These are phyloP conservation scores for Bhutanitis thaidina DNA, from an alignment of 2,888 invertebrate species.

Conservation along the genomic window DNA sequence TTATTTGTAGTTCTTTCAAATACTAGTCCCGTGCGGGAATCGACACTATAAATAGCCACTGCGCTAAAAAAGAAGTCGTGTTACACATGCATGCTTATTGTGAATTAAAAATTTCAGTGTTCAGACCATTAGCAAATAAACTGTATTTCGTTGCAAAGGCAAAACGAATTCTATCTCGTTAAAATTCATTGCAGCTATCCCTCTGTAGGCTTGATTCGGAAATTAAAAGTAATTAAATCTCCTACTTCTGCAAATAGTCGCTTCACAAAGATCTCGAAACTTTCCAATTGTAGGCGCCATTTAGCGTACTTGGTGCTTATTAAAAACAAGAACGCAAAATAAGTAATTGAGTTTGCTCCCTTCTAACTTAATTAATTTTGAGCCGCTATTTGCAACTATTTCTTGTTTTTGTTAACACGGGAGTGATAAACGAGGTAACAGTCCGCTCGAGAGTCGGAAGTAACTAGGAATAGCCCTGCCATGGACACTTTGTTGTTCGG, in stretches of 20 bases:
- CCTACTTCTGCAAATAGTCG: constrained; percentile 42
- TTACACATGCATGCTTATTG: no score
- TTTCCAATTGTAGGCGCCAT: neutral
- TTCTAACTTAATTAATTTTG: neutral
- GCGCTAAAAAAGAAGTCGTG: no score
- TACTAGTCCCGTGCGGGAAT: no score
- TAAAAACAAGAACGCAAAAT: neutral
- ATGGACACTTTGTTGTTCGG: no score
- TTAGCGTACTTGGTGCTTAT: neutral
- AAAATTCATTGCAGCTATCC: constrained; percentile 41
- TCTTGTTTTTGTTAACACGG: neutral
- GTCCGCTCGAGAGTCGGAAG: no score
- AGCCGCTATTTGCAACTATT: neutral
- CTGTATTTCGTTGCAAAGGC: neutral
- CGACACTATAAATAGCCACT: no score
- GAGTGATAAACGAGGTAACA: no score
- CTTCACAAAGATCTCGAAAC: constrained; percentile 19
- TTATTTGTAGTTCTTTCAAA: no score
- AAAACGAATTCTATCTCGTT: constrained; percentile 36
- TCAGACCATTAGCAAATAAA: neutral
- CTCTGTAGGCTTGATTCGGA: constrained; percentile 31
- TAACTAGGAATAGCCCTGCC: no score
- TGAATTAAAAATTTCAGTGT: no score
- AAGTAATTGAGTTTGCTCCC: neutral
- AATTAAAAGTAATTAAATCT: constrained; percentile 56